phyloP scores from a whole-genome alignment of 30 jellyfish, hydroid and myxozoan genomes.

The Cassiopea andromeda region DNA sequence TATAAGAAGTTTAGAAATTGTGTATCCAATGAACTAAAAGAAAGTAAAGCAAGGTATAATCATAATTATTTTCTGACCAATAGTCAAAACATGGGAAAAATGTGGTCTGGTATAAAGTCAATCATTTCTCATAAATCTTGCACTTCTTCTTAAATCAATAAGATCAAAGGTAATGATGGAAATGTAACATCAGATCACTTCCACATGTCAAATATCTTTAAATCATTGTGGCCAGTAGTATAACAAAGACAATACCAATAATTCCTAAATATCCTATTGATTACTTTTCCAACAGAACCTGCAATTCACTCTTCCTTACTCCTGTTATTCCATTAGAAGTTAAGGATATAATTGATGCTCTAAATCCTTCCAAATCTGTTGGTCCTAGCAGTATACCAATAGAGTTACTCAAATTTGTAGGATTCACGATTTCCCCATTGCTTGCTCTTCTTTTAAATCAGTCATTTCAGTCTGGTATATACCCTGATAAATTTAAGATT shows the following conservation, averaged over 20 bases:
- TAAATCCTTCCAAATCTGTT: constrained; percentile 37
- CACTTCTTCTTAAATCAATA: constrained; percentile 30
- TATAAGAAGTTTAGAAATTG: background rate
- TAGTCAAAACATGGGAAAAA: constrained; percentile 1
- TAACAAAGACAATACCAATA: constrained; percentile 22
- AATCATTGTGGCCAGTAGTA: background rate
- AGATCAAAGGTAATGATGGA: constrained; percentile 48
- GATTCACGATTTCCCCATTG: background rate
- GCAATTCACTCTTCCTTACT: constrained; percentile 24
- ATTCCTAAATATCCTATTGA: constrained; percentile 23
- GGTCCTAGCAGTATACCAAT: constrained; percentile 65
- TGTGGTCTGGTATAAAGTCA: constrained; percentile 51
- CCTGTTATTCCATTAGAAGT: constrained; percentile 6
- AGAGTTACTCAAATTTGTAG: constrained; percentile 23
- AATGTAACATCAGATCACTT: constrained; percentile 40
- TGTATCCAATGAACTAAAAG: constrained; percentile 9
- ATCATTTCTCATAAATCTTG: constrained; percentile 53
- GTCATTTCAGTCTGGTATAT: background rate
- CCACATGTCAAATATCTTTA: constrained; percentile 23
- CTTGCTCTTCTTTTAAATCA: background rate
- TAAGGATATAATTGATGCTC: constrained; percentile 11
- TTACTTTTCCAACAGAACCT: background rate
- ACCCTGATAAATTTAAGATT: background rate
- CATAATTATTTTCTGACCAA: constrained; percentile 29
- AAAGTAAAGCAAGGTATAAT: constrained; percentile 46